Evolutionary conservation across 2,888 invertebrate species (phyloP).

Genomic region (Gortyna flavago): DNA sequence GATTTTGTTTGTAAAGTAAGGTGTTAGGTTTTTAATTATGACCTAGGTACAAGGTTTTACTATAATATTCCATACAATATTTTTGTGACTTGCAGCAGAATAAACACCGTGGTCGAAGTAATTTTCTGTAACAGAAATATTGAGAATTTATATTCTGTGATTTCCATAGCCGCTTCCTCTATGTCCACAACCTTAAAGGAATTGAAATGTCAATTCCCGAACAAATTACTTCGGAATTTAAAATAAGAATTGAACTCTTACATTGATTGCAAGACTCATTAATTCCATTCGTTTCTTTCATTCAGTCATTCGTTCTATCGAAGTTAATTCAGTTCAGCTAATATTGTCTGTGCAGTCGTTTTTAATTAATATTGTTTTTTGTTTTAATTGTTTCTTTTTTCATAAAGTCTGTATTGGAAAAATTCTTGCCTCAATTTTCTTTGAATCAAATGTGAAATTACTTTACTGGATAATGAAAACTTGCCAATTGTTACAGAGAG

Average conservation of each 20-base stretch:
- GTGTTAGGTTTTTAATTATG: background rate
- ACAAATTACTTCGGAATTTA: slow-evolving; percentile 67
- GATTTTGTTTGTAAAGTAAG: background rate
- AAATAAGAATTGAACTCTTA: slow-evolving; percentile 68
- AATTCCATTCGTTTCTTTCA: slow-evolving; percentile 65
- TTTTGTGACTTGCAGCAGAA: background rate
- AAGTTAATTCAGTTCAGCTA: slow-evolving; percentile 63
- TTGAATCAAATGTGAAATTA: slow-evolving; percentile 25
- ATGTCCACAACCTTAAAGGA: slow-evolving; percentile 41
- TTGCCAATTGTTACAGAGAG: slow-evolving; percentile 9
- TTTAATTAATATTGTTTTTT: slow-evolving; percentile 52
- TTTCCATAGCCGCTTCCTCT: slow-evolving; percentile 8
- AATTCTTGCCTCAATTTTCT: slow-evolving; percentile 35
- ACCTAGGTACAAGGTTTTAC: background rate
- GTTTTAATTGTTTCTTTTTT: slow-evolving; percentile 33
- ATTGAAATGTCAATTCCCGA: slow-evolving; percentile 68
- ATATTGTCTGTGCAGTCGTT: slow-evolving; percentile 56
- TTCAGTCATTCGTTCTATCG: slow-evolving; percentile 62
- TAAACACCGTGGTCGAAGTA: background rate
- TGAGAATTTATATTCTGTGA: slow-evolving; percentile 4
- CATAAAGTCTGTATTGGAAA: slow-evolving; percentile 19
- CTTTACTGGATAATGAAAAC: slow-evolving; percentile 1
- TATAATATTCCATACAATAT: background rate
- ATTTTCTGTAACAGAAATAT: slow-evolving; percentile 7
- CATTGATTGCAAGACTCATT: slow-evolving; percentile 70